Conservation (phyloP, 2,888 invertebrate genomes). For the Yponomeuta evonymella region DNA sequence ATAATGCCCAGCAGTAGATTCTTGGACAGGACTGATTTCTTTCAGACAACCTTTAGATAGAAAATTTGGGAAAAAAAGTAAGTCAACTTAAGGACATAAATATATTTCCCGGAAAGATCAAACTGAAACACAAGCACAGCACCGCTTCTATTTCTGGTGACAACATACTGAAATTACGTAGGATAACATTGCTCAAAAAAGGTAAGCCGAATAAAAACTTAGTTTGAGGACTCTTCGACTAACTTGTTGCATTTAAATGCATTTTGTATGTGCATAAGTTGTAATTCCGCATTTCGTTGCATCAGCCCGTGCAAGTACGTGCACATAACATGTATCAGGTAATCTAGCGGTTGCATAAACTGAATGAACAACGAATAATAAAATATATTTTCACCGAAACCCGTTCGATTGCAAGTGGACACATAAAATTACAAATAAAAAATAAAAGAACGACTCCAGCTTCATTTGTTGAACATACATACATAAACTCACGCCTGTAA, state of each 20-base stretch:
- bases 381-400: conserved; percentile 8
- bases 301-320: background rate
- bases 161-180: too few species aligned
- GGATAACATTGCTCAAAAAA: background rate
- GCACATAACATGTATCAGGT: background rate
- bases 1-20: too few species aligned
- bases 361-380: conserved; percentile 10
- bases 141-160: too few species aligned
- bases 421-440: background rate
- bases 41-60: too few species aligned
- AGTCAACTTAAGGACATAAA: too few species aligned
- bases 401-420: background rate
- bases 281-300: conserved; percentile 5
- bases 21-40: too few species aligned
- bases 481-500: too few species aligned
- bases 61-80: too few species aligned
- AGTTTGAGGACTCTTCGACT: background rate
- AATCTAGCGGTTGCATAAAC: conserved; percentile 16
- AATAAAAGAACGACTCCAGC: background rate
- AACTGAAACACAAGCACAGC: too few species aligned
- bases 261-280: background rate
- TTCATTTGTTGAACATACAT: background rate
- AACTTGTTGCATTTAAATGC: background rate
- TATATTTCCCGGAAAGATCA: too few species aligned
- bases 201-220: background rate